phyloP scores from a whole-genome alignment of 2,888 invertebrate genomes.

The Drosophila cracens region DNA sequence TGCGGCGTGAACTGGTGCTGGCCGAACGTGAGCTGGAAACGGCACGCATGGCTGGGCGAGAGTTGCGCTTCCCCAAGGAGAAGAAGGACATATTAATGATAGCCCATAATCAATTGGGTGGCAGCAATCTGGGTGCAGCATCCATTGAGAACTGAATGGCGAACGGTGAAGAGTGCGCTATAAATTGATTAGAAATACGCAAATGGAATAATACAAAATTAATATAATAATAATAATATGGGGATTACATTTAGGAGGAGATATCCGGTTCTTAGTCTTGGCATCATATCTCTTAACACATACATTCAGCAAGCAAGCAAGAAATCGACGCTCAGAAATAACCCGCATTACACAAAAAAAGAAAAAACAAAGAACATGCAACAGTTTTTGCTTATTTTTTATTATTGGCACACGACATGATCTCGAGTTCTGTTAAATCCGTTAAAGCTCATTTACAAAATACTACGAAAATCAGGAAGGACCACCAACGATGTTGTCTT shows the following conservation, averaged over 20 bases:
- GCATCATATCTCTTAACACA: slow-evolving; percentile 26
- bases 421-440: slow-evolving; percentile 70
- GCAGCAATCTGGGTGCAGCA: slow-evolving; percentile 74
- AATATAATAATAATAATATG: slow-evolving; percentile 11
- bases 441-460: slow-evolving; percentile 48
- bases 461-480: slow-evolving; percentile 56
- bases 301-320: slow-evolving; percentile 36
- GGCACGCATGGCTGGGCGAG: slow-evolving; percentile 94
- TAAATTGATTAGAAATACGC: slow-evolving; percentile 26
- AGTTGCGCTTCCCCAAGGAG: slow-evolving; percentile 97
- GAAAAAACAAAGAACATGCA: neutral
- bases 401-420: slow-evolving; percentile 71
- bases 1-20: slow-evolving; percentile 92
- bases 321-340: slow-evolving; percentile 44
- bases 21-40: slow-evolving; percentile 95
- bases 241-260: slow-evolving; percentile 21
- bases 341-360: slow-evolving; percentile 40
- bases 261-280: slow-evolving; percentile 36
- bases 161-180: slow-evolving; percentile 31
- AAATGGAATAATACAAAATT: neutral
- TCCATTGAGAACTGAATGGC: slow-evolving; percentile 72
- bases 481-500: slow-evolving; percentile 27
- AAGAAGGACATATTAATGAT: slow-evolving; percentile 97
- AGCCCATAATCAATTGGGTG: slow-evolving; percentile 92
- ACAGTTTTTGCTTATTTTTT: slow-evolving; percentile 23